Conservation (phyloP, 2,113 vertebrate genomes). For the Larimichthys crocea region DNA sequence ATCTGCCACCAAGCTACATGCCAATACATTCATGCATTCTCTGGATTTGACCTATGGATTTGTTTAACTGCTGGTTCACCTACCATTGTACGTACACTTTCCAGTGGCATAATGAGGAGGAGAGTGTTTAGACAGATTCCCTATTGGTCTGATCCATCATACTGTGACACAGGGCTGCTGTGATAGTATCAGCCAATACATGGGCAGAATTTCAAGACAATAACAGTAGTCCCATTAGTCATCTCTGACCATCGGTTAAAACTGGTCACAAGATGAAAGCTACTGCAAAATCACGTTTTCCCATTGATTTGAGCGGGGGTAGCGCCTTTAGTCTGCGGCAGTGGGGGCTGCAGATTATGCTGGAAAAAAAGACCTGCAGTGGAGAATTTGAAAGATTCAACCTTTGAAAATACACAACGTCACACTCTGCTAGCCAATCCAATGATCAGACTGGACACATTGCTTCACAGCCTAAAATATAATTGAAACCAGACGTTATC, state of each 20-base stretch:
- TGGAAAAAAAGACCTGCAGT: no score
- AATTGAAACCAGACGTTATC: no score
- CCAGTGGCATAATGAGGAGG: neutral
- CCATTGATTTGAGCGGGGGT: no score
- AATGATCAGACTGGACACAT: no score
- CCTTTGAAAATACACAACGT: no score
- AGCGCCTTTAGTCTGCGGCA: no score
- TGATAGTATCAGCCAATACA: neutral
- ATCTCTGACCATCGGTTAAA: conserved; percentile 26
- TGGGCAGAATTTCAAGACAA: neutral
- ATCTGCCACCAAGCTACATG: conserved; percentile 64
- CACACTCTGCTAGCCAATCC: no score
- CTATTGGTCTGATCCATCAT: conserved; percentile 6
- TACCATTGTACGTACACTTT: conserved; percentile 1
- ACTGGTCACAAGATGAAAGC: neutral
- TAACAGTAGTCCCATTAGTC: neutral
- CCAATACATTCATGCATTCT: conserved; percentile 53
- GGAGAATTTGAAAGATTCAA: no score
- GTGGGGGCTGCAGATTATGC: no score
- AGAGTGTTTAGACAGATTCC: conserved; percentile 7
- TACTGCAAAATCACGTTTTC: no score
- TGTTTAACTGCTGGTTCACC: conserved; percentile 18
- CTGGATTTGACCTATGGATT: conserved; percentile 64
- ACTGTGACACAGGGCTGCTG: neutral
- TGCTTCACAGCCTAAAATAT: no score